Conservation (phyloP, 92 coral and sea anemone genomes). For the Phenganax stokvisi region DNA sequence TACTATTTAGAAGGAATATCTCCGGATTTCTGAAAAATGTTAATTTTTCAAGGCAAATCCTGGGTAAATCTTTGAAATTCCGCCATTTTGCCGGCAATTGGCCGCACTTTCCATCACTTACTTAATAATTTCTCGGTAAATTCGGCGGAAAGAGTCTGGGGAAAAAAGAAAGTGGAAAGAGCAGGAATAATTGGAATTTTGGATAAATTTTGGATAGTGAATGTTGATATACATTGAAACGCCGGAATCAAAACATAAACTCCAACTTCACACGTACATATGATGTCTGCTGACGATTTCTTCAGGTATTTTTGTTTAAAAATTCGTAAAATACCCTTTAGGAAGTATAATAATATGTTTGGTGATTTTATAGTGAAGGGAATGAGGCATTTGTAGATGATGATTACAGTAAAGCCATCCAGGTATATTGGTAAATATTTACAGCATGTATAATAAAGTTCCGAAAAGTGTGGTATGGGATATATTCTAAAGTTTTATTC, state of each 20-base stretch:
- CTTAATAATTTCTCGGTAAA: too few species aligned
- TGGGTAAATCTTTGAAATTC: too few species aligned
- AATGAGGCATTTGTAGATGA: constrained; percentile 92
- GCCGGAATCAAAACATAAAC: background rate
- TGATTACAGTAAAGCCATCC: constrained; percentile 62
- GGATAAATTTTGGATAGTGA: background rate
- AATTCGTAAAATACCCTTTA: background rate
- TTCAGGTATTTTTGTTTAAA: constrained; percentile 21
- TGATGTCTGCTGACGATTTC: constrained; percentile 32
- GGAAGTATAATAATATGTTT: background rate
- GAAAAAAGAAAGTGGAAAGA: too few species aligned
- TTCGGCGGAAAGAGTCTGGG: too few species aligned
- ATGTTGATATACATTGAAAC: background rate
- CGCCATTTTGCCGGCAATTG: too few species aligned
- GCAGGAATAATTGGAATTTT: background rate
- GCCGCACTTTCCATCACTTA: too few species aligned
- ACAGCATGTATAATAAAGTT: background rate
- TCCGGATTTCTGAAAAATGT: too few species aligned
- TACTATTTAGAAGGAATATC: too few species aligned
- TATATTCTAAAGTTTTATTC: too few species aligned
- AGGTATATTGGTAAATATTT: constrained; percentile 46
- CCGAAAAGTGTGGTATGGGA: too few species aligned
- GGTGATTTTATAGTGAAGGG: constrained; percentile 60
- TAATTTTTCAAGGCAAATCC: too few species aligned
- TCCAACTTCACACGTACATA: background rate